Evolutionary conservation across 2,797 vertebrate species (phyloP), one percentile per base, ranked within the genome.

Genomic region (Atherinosoma microstoma): DNA sequence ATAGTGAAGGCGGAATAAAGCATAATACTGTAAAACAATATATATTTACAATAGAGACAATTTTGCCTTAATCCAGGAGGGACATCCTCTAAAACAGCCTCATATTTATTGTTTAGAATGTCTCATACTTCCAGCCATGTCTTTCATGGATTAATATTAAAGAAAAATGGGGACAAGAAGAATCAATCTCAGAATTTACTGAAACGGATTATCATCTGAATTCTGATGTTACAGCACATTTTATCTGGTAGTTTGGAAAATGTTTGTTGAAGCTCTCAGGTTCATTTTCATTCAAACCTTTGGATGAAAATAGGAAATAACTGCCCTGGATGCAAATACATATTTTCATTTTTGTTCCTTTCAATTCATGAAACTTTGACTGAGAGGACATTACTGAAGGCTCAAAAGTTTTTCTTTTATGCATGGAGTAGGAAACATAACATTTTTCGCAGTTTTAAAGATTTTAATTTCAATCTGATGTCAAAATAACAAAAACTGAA

Each of bases 351-450:
- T 40, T 2, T 16, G 5, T 16, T 35, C 36, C 29, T 34, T 58
- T 64, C 5, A 18, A 51, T 72, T 75, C 58, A 73, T 53, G 56
- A 75, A 81, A 70, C 54, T 72, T 64, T 76, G 47, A 69, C 16
- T 24, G 64, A n/a, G 32, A 62, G 54, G 20, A 66, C 70, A 64
- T 65, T 45, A 58, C 7, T 15, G 13, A 13, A 18, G 4, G 42
- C 18, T 18, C 3, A 4, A 12, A 4, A n/a, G 24, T 27, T 27
- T 5, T 18, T 5, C 0, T 42, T 42, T 16, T 42, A 16, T 16
- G 13, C 15, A 42, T 42, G 10, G 35, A 42, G 15, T 16, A 16
- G 4, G 2, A 18, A 42, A 16, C 18, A 42, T 1, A 42, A 40
- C 16, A 36, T 34, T 57, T 56, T 30, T 54, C 16, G 2, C 29